Conservation (phyloP, 2,113 vertebrate genomes). For the Sylvilagus bachmani region DNA sequence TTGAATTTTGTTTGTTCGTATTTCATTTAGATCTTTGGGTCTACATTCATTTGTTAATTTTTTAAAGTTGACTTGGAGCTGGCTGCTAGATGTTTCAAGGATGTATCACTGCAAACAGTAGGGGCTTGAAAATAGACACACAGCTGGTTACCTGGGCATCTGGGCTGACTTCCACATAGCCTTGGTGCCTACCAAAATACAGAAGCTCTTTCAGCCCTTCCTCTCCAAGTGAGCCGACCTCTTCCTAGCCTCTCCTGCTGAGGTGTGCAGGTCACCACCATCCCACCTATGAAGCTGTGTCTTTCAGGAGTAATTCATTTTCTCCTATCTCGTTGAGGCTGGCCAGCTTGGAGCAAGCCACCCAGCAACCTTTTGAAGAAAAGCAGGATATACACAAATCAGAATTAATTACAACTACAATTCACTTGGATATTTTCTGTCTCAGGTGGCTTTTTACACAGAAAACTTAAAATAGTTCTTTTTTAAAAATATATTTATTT, state of each 20-base stretch:
- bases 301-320: neutral
- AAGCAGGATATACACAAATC: constrained; percentile 45
- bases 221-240: neutral
- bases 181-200: constrained; percentile 67
- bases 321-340: neutral
- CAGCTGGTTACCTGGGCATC: constrained; percentile 56
- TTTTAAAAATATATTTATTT: no score
- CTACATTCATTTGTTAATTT: constrained; percentile 56
- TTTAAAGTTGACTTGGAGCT: constrained; percentile 71
- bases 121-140: constrained; percentile 77
- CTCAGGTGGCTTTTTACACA: neutral
- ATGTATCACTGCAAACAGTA: constrained; percentile 62
- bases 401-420: constrained; percentile 30
- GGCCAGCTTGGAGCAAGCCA: neutral
- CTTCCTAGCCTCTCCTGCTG: neutral
- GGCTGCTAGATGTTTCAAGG: constrained; percentile 67
- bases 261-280: neutral
- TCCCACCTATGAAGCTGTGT: neutral
- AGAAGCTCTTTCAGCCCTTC: neutral
- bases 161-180: constrained; percentile 71
- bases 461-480: constrained; percentile 22
- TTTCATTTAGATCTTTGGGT: constrained; percentile 61
- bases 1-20: constrained; percentile 33
- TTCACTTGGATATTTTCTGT: constrained; percentile 32
- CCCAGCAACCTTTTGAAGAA: constrained; percentile 1